Base-by-base conservation (phyloP, 2,113 vertebrate species). In the Morone chrysops region DNA sequence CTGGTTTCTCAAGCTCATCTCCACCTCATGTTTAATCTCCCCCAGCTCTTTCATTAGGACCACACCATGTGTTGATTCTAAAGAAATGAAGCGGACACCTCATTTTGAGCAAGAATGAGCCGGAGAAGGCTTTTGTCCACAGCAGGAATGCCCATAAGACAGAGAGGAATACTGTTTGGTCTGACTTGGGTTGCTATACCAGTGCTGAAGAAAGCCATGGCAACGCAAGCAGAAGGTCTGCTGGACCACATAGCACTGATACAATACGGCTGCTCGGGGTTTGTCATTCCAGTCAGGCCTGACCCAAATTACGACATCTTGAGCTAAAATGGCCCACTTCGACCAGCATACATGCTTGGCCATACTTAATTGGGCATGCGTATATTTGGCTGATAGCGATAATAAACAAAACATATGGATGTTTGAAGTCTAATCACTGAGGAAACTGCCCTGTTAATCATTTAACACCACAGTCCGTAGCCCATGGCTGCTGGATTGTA, bases 241-340 rank as follows among this genome's bases (percentile, higher is more conserved):
- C 87, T 36, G 75, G 90, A 91, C 89, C 87, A 82, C 87, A 78
- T 90, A 89, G 89, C 68, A 78, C 81, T 43, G 76, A 83, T 80
- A 93, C 91, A 93, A 92, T 90, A 85, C 89, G 8, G 56, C 78
- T 65, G 69, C 80, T 67, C 75, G 36, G 66, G 88, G 88, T 92
- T 95, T 95, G 89, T 93, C 90, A 95, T 95, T 95, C 95, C 86
- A 93, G 94, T 96, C 95, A 94, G 92, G 92, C 90, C 91, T 94
- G 93, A 92, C 93, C 93, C 93, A 95, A 94, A 94, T 95, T 88
- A 91, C 89, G 68, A 88, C 90, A 87, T 91, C 89, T 89, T 92
- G 90, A 78, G 89, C 87, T 90, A 92, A 90, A 86, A 68, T 86
- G 79, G 62, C 81, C 57, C 81, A 81, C 86, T 85, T 91, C 81